These are phyloP conservation scores for Melanaphis sacchari DNA, from an alignment of 1,140 invertebrate species.

Conservation along the genomic window DNA sequence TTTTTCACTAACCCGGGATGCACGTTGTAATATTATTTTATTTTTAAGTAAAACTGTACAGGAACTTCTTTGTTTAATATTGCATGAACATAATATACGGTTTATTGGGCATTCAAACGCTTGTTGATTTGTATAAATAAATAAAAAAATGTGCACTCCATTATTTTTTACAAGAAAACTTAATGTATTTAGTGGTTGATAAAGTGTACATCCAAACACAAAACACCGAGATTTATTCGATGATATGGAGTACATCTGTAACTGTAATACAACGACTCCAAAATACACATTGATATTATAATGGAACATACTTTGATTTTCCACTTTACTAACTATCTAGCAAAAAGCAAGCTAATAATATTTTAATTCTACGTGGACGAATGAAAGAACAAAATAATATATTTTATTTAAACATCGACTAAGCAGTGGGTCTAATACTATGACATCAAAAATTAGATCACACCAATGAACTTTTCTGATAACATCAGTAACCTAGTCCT, in stretches of 20 bases:
- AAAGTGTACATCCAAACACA: background rate
- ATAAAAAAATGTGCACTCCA: background rate
- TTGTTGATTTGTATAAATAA: background rate
- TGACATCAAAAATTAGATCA: background rate
- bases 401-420: background rate
- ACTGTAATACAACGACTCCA: constrained; percentile 41
- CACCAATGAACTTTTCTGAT: background rate
- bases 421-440: constrained; percentile 16
- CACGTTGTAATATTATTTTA: constrained; percentile 47
- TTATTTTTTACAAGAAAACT: background rate
- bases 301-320: constrained; percentile 16
- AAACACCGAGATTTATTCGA: background rate
- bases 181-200: background rate
- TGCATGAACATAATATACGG: constrained; percentile 41
- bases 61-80: constrained; percentile 52
- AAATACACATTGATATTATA: constrained; percentile 54
- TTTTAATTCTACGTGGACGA: constrained; percentile 3
- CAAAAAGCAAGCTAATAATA: background rate
- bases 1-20: constrained; percentile 38
- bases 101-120: constrained; percentile 32
- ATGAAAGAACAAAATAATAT: constrained; percentile 8
- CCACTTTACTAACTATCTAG: background rate
- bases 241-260: background rate
- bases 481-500: background rate
- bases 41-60: constrained; percentile 49